Evolutionary conservation across 1,140 invertebrate species (phyloP).

Genomic region (Brachionus rotundiformis): DNA sequence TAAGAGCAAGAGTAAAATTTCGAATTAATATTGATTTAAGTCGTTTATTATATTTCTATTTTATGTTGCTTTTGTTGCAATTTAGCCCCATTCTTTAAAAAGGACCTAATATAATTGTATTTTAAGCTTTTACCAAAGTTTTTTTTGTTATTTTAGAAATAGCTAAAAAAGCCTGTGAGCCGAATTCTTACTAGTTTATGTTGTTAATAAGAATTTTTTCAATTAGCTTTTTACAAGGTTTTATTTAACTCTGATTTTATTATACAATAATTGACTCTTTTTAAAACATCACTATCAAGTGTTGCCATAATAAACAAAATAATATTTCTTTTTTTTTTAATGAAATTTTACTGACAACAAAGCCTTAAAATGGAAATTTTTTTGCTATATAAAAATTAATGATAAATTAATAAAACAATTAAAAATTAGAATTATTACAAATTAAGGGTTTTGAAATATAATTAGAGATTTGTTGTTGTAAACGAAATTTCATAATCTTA

Average conservation of each 20-base stretch:
- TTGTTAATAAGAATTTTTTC: background rate
- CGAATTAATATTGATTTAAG: constrained; percentile 25
- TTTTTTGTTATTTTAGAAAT: background rate
- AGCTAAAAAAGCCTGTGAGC: constrained; percentile 23
- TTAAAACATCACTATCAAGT: constrained; percentile 2
- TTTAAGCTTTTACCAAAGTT: background rate
- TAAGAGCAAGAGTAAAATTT: constrained; percentile 16
- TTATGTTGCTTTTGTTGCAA: constrained; percentile 18
- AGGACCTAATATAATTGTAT: constrained; percentile 24
- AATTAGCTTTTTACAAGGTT: constrained; percentile 14
- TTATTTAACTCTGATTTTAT: background rate
- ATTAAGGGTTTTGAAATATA: background rate
- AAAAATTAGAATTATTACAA: background rate
- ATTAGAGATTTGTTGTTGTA: background rate
- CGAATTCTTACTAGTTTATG: constrained; percentile 1
- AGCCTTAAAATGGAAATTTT: background rate
- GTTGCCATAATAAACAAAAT: background rate
- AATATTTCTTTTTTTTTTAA: background rate
- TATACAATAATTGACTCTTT: background rate
- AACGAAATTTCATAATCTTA: background rate
- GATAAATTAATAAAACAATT: background rate
- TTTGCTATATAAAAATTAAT: background rate
- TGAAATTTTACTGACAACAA: background rate
- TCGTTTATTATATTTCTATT: constrained; percentile 1
- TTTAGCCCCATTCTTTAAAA: background rate